Evolutionary conservation across 2,888 invertebrate genomes (phyloP).

Genomic region (Patella depressa): DNA sequence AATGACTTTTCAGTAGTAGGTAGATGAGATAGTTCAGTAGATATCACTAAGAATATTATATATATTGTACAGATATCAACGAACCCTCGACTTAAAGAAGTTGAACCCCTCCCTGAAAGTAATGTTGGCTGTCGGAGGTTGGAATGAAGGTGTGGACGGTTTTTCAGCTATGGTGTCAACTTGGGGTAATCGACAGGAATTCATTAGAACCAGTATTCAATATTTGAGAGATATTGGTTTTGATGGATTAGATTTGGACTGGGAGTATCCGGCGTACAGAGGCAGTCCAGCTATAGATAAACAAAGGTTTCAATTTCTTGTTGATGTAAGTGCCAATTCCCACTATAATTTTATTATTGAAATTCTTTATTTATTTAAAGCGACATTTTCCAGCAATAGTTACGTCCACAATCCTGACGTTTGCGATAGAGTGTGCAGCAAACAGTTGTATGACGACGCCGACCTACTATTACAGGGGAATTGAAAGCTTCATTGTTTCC

Average conservation of each 20-base stretch:
- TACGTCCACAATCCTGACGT: too few relatives aligned
- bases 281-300: slow-evolving; percentile 63
- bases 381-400: too few relatives aligned
- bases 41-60: not conserved
- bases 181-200: slow-evolving; percentile 16
- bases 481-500: too few relatives aligned
- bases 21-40: too few relatives aligned
- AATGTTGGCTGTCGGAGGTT: slow-evolving; percentile 88
- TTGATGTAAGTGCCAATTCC: slow-evolving; percentile 39
- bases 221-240: slow-evolving; percentile 75
- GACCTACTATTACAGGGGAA: too few relatives aligned
- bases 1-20: too few relatives aligned
- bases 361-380: too few relatives aligned
- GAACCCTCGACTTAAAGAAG: slow-evolving; percentile 22
- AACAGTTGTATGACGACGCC: too few relatives aligned
- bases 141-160: slow-evolving; percentile 87
- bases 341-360: too few relatives aligned
- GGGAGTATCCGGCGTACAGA: slow-evolving; percentile 84
- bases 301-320: slow-evolving; percentile 51
- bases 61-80: slow-evolving; percentile 18
- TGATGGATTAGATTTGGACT: slow-evolving; percentile 89
- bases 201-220: slow-evolving; percentile 26
- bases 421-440: too few relatives aligned
- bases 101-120: slow-evolving; percentile 80
- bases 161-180: slow-evolving; percentile 32